These are phyloP conservation scores for Ardeotis arabs DNA, from an alignment of 2,113 vertebrate species.

Conservation along the genomic window DNA sequence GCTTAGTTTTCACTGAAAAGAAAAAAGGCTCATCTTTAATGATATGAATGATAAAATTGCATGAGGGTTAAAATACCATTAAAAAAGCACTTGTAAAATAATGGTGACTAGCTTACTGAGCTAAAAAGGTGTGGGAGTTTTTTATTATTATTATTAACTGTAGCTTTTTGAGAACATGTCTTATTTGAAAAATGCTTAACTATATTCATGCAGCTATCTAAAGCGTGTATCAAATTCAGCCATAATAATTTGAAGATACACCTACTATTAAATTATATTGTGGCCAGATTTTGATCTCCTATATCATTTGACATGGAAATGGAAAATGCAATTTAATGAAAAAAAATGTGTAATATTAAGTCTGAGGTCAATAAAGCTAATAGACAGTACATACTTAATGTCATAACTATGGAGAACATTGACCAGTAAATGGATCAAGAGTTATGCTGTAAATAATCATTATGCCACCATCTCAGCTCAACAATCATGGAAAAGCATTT, in stretches of 20 bases:
- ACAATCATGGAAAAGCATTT: neutral
- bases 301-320: neutral
- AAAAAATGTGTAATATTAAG: conserved; percentile 37
- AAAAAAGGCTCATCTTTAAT: neutral
- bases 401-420: neutral
- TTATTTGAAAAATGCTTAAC: conserved; percentile 19
- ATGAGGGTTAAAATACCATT: neutral
- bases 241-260: conserved; percentile 13
- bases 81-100: neutral
- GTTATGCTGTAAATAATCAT: neutral
- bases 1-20: neutral
- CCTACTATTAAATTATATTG: neutral
- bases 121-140: neutral
- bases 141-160: conserved; percentile 6
- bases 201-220: conserved; percentile 11
- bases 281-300: neutral
- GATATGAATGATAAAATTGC: neutral
- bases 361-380: conserved; percentile 39
- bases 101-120: neutral
- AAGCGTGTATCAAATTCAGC: conserved; percentile 17
- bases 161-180: neutral
- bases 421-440: neutral
- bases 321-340: conserved; percentile 36
- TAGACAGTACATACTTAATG: neutral
- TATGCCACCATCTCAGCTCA: neutral